Conservation (phyloP, 2,888 invertebrate genomes). For the Liodrosophila aerea region DNA sequence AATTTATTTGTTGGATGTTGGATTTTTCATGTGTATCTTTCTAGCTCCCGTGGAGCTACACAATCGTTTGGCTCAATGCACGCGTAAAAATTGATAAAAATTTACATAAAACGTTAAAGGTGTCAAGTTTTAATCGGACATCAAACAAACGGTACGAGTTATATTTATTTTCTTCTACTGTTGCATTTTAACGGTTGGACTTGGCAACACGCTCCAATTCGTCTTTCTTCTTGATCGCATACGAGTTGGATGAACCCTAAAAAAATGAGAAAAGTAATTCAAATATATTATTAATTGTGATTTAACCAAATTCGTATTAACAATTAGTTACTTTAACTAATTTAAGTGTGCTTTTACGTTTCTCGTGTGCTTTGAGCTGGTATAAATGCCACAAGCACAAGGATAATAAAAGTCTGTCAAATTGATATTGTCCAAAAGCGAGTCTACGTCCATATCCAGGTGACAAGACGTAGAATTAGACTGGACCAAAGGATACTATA, state of each 20-base stretch:
- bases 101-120: slow-evolving; percentile 48
- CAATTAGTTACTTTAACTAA: background rate
- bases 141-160: slow-evolving; percentile 55
- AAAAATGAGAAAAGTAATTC: slow-evolving; percentile 47
- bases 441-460: slow-evolving; percentile 64
- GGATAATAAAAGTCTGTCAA: slow-evolving; percentile 78
- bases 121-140: slow-evolving; percentile 57
- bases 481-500: no score
- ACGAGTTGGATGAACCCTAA: slow-evolving; percentile 98
- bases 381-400: slow-evolving; percentile 63
- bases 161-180: slow-evolving; percentile 37
- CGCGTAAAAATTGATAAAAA: slow-evolving; percentile 50
- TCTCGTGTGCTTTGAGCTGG: slow-evolving; percentile 71
- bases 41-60: slow-evolving; percentile 29
- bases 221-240: slow-evolving; percentile 99
- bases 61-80: slow-evolving; percentile 39
- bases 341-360: slow-evolving; percentile 75
- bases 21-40: slow-evolving; percentile 35
- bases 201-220: slow-evolving; percentile 99
- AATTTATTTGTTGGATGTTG: slow-evolving; percentile 41
- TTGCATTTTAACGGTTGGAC: slow-evolving; percentile 96
- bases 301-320: background rate
- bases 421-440: slow-evolving; percentile 79
- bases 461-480: slow-evolving; percentile 59
- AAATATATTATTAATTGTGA: background rate